Evolutionary conservation across 1,140 invertebrate genomes (phyloP).

Genomic region (Glomeris maerens): DNA sequence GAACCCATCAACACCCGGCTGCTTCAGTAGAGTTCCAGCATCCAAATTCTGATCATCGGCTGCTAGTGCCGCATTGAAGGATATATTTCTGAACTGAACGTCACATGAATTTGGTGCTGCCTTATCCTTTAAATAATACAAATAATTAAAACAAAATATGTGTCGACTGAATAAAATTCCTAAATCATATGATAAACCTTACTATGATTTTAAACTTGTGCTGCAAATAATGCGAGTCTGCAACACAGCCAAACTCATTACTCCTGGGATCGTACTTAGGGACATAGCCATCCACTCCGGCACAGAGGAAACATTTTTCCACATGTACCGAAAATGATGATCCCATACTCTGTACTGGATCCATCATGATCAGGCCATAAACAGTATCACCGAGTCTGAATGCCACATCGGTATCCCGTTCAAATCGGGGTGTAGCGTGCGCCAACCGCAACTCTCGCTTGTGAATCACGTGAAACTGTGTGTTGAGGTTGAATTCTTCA

Average conservation of each 20-base stretch:
- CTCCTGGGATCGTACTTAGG: conserved; percentile 32
- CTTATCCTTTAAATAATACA: conserved; percentile 27
- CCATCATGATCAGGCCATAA: conserved; percentile 31
- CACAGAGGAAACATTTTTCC: conserved; percentile 34
- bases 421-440: conserved; percentile 21
- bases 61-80: conserved; percentile 27
- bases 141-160: neutral
- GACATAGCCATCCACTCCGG: conserved; percentile 34
- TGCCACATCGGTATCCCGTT: conserved; percentile 8
- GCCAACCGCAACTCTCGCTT: conserved; percentile 29
- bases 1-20: conserved; percentile 31
- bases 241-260: conserved; percentile 30
- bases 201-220: conserved; percentile 31
- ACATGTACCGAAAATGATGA: conserved; percentile 25
- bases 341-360: conserved; percentile 28
- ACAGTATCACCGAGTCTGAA: conserved; percentile 26
- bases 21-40: conserved; percentile 21
- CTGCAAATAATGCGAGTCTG: conserved; percentile 27
- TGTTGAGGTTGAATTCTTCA: conserved; percentile 27
- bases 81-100: conserved; percentile 23
- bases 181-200: conserved; percentile 15
- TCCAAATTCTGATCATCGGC: conserved; percentile 21
- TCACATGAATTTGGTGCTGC: conserved; percentile 26
- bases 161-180: neutral
- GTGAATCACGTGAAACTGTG: conserved; percentile 27